These are phyloP conservation scores for Eudyptes chrysolophus DNA, from an alignment of 2,113 vertebrate genomes.

Conservation along the genomic window DNA sequence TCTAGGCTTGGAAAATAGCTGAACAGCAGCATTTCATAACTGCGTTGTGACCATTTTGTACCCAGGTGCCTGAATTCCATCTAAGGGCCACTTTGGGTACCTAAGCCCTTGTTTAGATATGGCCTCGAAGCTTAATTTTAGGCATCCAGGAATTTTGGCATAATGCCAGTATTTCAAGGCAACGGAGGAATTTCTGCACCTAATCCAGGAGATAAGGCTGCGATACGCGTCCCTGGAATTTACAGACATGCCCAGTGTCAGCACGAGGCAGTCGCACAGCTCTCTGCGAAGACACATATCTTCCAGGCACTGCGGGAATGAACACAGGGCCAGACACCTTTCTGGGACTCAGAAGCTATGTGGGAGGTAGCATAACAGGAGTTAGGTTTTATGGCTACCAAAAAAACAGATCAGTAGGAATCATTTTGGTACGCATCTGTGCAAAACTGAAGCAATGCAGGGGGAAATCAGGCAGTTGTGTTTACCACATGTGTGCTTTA, in stretches of 20 bases:
- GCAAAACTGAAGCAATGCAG: not conserved
- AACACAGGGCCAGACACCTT: not conserved
- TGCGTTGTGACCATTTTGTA: not conserved
- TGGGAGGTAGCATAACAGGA: not conserved
- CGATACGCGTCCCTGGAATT: not conserved
- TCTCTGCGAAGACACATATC: accelerated
- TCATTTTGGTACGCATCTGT: not conserved
- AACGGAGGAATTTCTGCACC: not conserved
- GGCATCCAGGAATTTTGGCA: not conserved
- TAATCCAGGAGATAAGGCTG: not conserved
- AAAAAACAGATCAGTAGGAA: not conserved
- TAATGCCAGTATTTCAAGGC: not conserved
- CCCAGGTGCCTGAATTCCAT: not conserved
- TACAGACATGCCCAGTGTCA: accelerated
- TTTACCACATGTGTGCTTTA: not conserved
- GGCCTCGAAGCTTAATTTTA: not conserved
- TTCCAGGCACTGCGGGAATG: accelerated
- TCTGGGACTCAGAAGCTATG: not conserved
- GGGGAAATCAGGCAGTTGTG: not conserved
- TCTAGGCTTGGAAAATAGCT: not conserved
- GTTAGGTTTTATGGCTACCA: not conserved
- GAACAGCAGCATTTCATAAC: not conserved
- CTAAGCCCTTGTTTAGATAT: not conserved
- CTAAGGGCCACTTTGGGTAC: not conserved
- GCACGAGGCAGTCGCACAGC: not conserved